Conservation (phyloP, 2,113 vertebrate genomes). For the Aleadryas rufinucha region DNA sequence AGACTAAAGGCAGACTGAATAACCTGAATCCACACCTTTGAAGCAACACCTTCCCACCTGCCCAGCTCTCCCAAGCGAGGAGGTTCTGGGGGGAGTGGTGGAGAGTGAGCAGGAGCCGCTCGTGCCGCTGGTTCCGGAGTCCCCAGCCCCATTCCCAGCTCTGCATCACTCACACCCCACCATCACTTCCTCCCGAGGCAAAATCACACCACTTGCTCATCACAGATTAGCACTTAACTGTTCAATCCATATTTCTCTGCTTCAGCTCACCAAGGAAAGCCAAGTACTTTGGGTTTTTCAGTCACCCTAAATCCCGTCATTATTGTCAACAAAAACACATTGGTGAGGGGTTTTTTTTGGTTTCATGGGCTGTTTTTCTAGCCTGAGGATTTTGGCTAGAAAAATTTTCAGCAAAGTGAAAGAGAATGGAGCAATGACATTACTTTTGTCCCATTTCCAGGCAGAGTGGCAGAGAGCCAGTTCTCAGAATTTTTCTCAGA, state of each 20-base stretch:
- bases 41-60: background rate
- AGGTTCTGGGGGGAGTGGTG: background rate
- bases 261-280: background rate
- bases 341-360: background rate
- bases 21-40: background rate
- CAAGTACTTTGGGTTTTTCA: background rate
- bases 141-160: background rate
- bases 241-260: background rate
- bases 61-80: background rate
- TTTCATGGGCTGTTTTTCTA: background rate
- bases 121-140: rapidly evolving
- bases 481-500: background rate
- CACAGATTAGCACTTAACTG: background rate
- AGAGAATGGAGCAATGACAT: background rate
- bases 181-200: background rate
- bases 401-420: background rate
- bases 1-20: background rate
- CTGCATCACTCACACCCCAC: background rate
- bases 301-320: background rate
- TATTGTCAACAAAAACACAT: background rate
- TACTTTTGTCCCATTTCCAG: conserved; percentile 13
- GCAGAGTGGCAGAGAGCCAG: background rate
- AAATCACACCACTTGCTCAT: background rate
- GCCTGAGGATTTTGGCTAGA: background rate
- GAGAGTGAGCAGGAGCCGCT: background rate